Evolutionary conservation across 2,888 invertebrate species (phyloP), one percentile per base, ranked within the genome.

Genomic region (Parnassius smintheus): DNA sequence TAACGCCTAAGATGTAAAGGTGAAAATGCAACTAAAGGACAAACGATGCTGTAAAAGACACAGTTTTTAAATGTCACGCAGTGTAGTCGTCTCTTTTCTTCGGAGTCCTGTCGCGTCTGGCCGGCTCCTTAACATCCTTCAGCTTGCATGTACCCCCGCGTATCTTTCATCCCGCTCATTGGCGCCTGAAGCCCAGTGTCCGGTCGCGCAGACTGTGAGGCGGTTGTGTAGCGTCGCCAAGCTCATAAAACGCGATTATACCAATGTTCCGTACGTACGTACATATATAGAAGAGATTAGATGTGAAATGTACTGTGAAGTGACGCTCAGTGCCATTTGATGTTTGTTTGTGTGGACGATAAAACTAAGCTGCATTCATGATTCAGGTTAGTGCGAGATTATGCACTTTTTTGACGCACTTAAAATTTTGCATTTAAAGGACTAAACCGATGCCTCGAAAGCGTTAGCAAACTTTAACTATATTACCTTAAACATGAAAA

Each of bases 81-180:
- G 86, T 90, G 89, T 88, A 85, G 89, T 90, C 85, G 87, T 91
- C 91, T 91, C 91, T 91, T 91, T 91, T 91, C 91, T 85, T 83
- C 89, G 80, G 85, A 85, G 89, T 91, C 90, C 90, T 90, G 91
- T 88, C 88, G 88, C 89, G 85, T 90, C 88, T 89, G 77, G 83
- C 88, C 88, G 76, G 83, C 85, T 88, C 90, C 91, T 90, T 86
- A 84, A 87, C 83, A 88, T 91, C 91, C 91, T 91, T 91, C 88
- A 85, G 86, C 82, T 76, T 84, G 83, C 83, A 83, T 85, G 83
- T 82, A 79, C 85, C 87, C 86, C 86, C 88, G 85, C 88, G 74
- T 78, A 89, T 91, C 89, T 89, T 90, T 85, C 82, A 86, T 90
- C 90, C 88, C 86, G 83, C 89, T 89, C 90, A 87, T 72, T 74